Evolutionary conservation across 2,113 vertebrate genomes (phyloP).

Genomic region (Cairina moschata): DNA sequence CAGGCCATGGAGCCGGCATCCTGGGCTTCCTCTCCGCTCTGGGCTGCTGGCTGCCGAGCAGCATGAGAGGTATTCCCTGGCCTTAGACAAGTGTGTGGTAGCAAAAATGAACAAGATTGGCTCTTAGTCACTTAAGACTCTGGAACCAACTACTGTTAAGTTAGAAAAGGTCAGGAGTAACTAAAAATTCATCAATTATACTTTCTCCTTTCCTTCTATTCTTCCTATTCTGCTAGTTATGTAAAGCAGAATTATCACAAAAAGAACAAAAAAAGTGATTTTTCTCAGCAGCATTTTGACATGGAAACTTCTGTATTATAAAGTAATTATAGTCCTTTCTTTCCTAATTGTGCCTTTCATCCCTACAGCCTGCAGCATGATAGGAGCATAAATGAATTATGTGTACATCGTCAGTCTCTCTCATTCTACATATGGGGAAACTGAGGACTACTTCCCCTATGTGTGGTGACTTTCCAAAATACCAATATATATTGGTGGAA

Average conservation of each 20-base stretch:
- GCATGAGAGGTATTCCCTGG: not conserved
- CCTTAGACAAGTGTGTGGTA: not conserved
- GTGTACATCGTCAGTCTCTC: slow-evolving; percentile 1
- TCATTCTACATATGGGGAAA: not conserved
- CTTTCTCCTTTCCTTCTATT: not conserved
- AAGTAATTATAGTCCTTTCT: slow-evolving; percentile 3
- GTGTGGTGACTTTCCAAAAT: not conserved
- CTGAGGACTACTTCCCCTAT: slow-evolving; percentile 14
- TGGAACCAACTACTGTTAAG: not conserved
- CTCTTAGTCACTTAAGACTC: not conserved
- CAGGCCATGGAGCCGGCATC: not conserved
- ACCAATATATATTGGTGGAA: not conserved
- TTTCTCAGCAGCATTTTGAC: slow-evolving; percentile 39
- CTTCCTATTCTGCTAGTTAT: not conserved
- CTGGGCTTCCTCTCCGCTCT: fast-evolving
- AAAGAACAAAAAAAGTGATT: not conserved
- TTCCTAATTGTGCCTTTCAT: slow-evolving; percentile 39
- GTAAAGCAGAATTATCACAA: slow-evolving; percentile 21
- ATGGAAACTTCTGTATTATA: slow-evolving; percentile 31
- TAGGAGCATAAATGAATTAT: slow-evolving; percentile 39
- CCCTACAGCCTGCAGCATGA: slow-evolving; percentile 11
- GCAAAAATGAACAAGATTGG: not conserved
- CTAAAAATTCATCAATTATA: not conserved
- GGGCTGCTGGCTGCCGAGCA: not conserved
- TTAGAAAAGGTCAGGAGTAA: not conserved